Base-by-base conservation (phyloP, 1,140 invertebrate species). In the Meloidogyne floridensis region DNA sequence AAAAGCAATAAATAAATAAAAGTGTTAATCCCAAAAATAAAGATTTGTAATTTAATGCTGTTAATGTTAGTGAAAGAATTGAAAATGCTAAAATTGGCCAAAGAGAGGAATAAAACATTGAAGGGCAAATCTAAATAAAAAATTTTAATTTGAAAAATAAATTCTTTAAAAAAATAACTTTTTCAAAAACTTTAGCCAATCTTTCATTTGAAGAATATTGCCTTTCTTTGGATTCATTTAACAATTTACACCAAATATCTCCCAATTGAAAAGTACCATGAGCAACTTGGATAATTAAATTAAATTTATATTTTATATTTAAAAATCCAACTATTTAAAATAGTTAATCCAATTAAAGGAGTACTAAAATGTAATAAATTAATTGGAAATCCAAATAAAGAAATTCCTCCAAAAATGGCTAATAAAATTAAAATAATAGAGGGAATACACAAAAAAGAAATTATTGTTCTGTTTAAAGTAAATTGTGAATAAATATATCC, bases 111-210 rank as follows among this genome's bases (percentile, higher is more conserved):
- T 47, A n/a, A 18, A 78, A 71, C 2, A 78, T n/a, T 8, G 77
- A 78, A n/a, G 77, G 56, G 4, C 72, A 11, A 53, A 73, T 73
- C 72, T 73, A 43, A 73, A 43, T 2, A 51, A 72, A 42, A 15
- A 20, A 73, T 15, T 18, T 73, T 15, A 53, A 18, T n/a, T 73
- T 15, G 3, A 78, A 70, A 70, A 43, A 32, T 3, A 32, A 77
- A 9, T 13, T 70, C 10, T 32, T 20, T 32, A 75, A 3, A 51
- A 6, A 13, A 15, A 53, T 32, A n/a, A 83, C 82, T 71, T 80
- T 83, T 47, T 85, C 86, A 75, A 84, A 85, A 9, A 82, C 82
- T n/a, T 75, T 65, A n/a, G 77, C 53, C 9, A 85, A 65, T n/a
- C 85, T 54, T 74, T 85, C 84, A 59, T 69, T 80, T 13, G 56